Evolutionary conservation across 2,797 vertebrate species (phyloP), one percentile per base, ranked within the genome.

Genomic region (Phoeniculus purpureus): DNA sequence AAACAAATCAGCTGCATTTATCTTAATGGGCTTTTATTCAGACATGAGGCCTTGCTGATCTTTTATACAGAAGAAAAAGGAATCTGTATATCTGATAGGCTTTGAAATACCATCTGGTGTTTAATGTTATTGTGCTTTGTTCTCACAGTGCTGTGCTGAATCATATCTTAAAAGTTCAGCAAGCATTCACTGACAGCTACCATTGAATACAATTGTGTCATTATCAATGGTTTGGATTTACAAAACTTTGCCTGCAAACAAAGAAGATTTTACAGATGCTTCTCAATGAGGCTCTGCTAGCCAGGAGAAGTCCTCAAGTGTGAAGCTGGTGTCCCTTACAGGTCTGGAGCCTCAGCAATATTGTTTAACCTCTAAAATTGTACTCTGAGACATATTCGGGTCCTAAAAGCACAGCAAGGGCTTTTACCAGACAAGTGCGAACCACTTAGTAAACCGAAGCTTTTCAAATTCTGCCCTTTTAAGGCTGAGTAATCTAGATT

Each of bases 91-190:
- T 97, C 96, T 96, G 96, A 96, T 95, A 91, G 94, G 91, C 97
- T 97, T 97, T 97, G 97, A 97, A 97, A 96, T 95, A 78, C 96
- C 96, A 97, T 97, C 97, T 96, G 96, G 93, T 97, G 96, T 97
- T 97, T 97, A 97, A 96, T 95, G 95, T 96, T 95, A 95, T 95
- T 97, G 92, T 95, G 87, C 80, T 96, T 93, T 95, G 86, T 95
- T 96, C 96, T 96, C 87, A 81, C 86, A 91, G 70, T 86, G 88
- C 84, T 87, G 70, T 66, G 88, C 93, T 95, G 94, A 97, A 97
- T 97, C 96, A 80, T 97, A 96, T 97, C 96, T 97, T 97, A 90
- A 94, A 97, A 96, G 96, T 97, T 97, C 96, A 97, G 96, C 96
- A 96, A 93, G 94, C 96, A 92, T 97, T 96, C 94, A 96, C 90